These are phyloP conservation scores for Illadopsis cleaveri DNA, from an alignment of 2,113 vertebrate genomes.

Conservation along the genomic window DNA sequence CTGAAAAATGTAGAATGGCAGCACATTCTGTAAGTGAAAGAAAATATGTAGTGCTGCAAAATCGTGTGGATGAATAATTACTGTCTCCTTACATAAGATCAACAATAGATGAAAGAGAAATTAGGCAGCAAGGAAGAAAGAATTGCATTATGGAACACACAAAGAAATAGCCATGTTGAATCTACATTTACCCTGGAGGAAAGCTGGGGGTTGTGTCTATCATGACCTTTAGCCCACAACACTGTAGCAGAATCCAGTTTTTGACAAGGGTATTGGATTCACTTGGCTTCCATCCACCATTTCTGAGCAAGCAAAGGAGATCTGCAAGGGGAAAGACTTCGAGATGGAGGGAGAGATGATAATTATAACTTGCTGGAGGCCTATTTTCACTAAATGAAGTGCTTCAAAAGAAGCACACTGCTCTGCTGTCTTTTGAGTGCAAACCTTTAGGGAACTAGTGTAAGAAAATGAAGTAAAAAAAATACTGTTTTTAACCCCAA, in stretches of 20 bases:
- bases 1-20: neutral
- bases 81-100: neutral
- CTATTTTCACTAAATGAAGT: neutral
- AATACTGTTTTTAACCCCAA: neutral
- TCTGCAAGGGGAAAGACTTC: neutral
- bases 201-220: neutral
- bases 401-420: neutral
- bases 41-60: neutral
- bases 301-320: slow-evolving; percentile 5
- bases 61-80: neutral
- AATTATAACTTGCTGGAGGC: slow-evolving; percentile 45
- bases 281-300: neutral
- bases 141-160: neutral
- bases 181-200: neutral
- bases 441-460: neutral
- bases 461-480: neutral
- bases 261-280: neutral
- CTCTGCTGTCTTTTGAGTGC: neutral
- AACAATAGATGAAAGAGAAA: slow-evolving; percentile 8
- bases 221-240: neutral
- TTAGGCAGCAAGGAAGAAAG: neutral
- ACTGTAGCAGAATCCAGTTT: neutral
- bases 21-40: neutral
- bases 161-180: neutral
- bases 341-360: neutral